These are phyloP conservation scores for Triplophysa siluroides DNA, from an alignment of 2,113 vertebrate species.

Conservation along the genomic window DNA sequence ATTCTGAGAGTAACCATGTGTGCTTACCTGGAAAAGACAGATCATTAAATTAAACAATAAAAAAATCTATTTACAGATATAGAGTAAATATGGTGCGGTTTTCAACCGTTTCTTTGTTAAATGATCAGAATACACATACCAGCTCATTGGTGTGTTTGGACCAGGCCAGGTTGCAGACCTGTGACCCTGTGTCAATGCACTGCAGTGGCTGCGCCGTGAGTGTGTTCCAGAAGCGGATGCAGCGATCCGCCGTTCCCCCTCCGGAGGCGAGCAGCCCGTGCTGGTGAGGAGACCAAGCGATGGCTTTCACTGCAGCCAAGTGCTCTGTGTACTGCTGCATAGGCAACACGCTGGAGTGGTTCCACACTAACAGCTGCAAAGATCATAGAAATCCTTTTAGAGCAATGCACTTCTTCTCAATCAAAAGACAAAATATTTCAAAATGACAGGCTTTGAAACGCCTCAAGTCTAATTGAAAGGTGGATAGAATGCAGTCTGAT, in stretches of 20 bases:
- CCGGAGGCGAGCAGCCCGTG: slow-evolving; percentile 93
- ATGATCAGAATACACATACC: slow-evolving; percentile 63
- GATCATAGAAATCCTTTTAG: neutral
- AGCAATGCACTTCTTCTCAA: neutral
- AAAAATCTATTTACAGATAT: neutral
- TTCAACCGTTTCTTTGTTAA: no score
- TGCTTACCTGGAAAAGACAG: slow-evolving; percentile 84
- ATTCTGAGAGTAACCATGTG: slow-evolving; percentile 98
- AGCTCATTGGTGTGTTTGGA: slow-evolving; percentile 98
- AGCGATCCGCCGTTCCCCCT: slow-evolving; percentile 93
- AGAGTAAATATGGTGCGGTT: no score
- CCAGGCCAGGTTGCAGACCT: slow-evolving; percentile 99
- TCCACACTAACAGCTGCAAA: slow-evolving; percentile 92
- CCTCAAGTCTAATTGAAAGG: no score
- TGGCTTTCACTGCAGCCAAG: slow-evolving; percentile 95
- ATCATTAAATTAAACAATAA: neutral
- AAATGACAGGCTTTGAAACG: no score
- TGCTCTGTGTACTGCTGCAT: slow-evolving; percentile 98
- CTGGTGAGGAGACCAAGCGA: slow-evolving; percentile 97
- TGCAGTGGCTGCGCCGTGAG: slow-evolving; percentile 94
- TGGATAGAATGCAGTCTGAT: no score
- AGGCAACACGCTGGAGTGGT: slow-evolving; percentile 91
- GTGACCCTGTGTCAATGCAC: slow-evolving; percentile 95
- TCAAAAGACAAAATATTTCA: no score
- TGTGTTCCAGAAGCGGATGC: slow-evolving; percentile 99